Percentiles rank a stretch among this genome's conserved stretches.
Evolutionary conservation across 2,797 vertebrate genomes (phyloP).

Genomic region (Xenops minutus): DNA sequence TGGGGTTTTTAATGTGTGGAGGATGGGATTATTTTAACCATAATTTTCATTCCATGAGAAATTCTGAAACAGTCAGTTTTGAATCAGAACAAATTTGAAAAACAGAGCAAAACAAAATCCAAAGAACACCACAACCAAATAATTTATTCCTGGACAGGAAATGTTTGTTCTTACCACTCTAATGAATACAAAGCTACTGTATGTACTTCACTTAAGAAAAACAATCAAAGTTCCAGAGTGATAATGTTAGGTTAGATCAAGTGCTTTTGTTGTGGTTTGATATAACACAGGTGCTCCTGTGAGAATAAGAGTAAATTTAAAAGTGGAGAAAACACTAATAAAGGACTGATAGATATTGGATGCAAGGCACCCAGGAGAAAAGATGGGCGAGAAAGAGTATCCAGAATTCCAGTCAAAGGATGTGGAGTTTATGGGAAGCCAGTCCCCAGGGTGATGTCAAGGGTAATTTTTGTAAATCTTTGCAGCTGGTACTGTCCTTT

Average conservation of each 20-base stretch:
- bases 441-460: background rate
- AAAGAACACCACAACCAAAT: rapidly evolving
- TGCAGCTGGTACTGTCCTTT: background rate
- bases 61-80: background rate
- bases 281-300: background rate
- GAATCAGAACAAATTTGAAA: background rate
- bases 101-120: background rate
- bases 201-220: background rate
- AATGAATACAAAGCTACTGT: background rate
- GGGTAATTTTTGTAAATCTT: background rate
- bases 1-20: background rate
- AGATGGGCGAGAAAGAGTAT: background rate
- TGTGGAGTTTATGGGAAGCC: rapidly evolving
- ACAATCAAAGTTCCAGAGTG: background rate
- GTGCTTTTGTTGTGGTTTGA: background rate
- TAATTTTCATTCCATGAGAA: background rate
- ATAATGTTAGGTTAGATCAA: background rate
- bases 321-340: background rate
- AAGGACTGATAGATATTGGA: background rate
- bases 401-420: background rate
- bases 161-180: background rate
- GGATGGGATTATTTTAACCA: background rate
- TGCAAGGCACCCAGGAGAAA: background rate
- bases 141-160: background rate
- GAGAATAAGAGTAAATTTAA: background rate